Conservation (phyloP, 2,113 vertebrate species). For the Hippolais icterina region DNA sequence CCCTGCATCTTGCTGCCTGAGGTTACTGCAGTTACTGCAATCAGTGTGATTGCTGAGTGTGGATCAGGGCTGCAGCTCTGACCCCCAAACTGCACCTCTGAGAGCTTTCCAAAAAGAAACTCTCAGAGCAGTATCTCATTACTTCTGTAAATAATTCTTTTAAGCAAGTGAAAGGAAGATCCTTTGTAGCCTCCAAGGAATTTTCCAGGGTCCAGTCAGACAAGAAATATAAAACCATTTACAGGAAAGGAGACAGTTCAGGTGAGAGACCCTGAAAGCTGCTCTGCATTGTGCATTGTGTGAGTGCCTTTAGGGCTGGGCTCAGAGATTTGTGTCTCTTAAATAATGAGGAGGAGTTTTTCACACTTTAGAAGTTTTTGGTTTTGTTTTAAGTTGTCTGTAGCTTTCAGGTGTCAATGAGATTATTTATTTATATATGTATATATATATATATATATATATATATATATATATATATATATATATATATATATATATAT, state of each 20-base stretch:
- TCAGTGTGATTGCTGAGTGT: neutral
- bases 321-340: neutral
- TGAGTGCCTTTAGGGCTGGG: neutral
- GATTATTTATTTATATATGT: too few species aligned
- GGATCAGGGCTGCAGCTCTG: neutral
- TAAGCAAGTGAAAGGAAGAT: neutral
- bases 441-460: too few species aligned
- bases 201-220: neutral
- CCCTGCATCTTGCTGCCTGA: neutral
- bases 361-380: neutral
- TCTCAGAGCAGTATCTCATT: neutral
- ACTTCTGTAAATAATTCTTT: neutral
- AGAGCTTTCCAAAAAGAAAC: neutral
- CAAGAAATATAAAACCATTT: conserved; percentile 8
- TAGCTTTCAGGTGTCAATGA: neutral
- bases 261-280: neutral
- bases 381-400: neutral
- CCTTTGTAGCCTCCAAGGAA: neutral
- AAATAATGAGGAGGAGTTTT: conserved; percentile 22
- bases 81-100: neutral
- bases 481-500: too few species aligned
- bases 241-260: neutral
- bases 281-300: neutral
- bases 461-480: too few species aligned
- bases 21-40: neutral